Percentiles rank a stretch among this genome's conserved stretches.
phyloP scores from a whole-genome alignment of 2,888 invertebrate species.

The Alviniconcha strummeri region DNA sequence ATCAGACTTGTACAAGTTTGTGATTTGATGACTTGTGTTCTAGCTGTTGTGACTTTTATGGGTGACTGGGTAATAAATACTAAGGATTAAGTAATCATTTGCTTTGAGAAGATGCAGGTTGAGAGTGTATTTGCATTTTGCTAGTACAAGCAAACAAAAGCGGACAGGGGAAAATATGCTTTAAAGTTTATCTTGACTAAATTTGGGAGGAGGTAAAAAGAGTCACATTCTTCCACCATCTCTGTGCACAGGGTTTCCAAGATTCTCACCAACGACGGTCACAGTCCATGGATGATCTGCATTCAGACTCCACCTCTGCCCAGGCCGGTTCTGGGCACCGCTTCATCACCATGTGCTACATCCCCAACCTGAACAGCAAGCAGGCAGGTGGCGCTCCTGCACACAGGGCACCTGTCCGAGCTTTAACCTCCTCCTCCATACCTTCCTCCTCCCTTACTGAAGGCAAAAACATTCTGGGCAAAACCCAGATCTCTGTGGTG shows the following conservation, averaged over 20 bases:
- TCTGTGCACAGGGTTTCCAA: background rate
- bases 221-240: too few species aligned
- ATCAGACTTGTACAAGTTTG: too few species aligned
- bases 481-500: slow-evolving; percentile 31
- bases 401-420: background rate
- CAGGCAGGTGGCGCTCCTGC: background rate
- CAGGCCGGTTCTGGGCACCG: background rate
- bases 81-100: too few species aligned
- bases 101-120: too few species aligned
- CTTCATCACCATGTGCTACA: slow-evolving; percentile 41
- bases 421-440: background rate
- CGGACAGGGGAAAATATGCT: too few species aligned
- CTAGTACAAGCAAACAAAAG: too few species aligned
- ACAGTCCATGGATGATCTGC: background rate
- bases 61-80: too few species aligned
- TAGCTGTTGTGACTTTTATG: too few species aligned
- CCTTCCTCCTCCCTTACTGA: background rate
- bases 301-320: background rate
- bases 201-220: too few species aligned
- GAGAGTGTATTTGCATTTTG: too few species aligned
- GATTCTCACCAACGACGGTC: background rate
- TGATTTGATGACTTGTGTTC: too few species aligned
- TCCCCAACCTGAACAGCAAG: slow-evolving; percentile 31
- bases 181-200: too few species aligned
- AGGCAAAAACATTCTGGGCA: slow-evolving; percentile 19